phyloP scores from a whole-genome alignment of 2,797 vertebrate genomes.

The Columba guinea region DNA sequence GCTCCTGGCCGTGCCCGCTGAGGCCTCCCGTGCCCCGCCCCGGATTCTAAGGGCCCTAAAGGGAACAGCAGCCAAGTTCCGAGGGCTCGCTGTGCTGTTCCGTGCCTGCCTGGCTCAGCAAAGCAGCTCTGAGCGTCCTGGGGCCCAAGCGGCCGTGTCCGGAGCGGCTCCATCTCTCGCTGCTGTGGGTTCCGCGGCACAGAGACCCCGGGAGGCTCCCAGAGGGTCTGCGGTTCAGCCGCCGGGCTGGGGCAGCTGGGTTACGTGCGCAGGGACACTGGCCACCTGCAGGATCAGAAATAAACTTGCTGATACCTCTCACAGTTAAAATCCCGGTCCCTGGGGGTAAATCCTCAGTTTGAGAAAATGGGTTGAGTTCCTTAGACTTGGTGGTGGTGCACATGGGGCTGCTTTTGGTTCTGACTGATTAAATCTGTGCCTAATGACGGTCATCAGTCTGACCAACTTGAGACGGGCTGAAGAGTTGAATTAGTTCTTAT shows the following conservation, averaged over 20 bases:
- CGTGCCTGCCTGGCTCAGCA: neutral
- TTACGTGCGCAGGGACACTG: neutral
- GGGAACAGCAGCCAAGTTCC: rapidly evolving
- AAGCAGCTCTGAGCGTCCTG: rapidly evolving
- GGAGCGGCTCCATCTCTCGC: neutral
- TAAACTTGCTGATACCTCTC: neutral
- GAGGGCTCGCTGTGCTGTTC: neutral
- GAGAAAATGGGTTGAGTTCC: neutral
- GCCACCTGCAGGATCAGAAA: neutral
- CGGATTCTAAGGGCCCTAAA: rapidly evolving
- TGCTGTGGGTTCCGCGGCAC: neutral
- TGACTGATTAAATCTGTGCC: neutral
- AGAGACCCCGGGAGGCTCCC: neutral
- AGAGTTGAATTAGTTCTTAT: neutral
- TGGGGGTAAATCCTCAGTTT: neutral
- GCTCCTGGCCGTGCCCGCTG: neutral
- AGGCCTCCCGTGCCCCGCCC: neutral
- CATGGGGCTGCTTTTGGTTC: neutral
- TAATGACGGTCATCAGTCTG: neutral
- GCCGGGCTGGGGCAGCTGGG: neutral
- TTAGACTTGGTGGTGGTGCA: neutral
- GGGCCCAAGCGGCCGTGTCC: rapidly evolving
- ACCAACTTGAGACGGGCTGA: neutral
- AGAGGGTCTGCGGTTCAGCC: neutral
- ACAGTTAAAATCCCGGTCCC: neutral